These are phyloP conservation scores for Chrosomus eos DNA, from an alignment of 2,797 vertebrate genomes.

Conservation along the genomic window DNA sequence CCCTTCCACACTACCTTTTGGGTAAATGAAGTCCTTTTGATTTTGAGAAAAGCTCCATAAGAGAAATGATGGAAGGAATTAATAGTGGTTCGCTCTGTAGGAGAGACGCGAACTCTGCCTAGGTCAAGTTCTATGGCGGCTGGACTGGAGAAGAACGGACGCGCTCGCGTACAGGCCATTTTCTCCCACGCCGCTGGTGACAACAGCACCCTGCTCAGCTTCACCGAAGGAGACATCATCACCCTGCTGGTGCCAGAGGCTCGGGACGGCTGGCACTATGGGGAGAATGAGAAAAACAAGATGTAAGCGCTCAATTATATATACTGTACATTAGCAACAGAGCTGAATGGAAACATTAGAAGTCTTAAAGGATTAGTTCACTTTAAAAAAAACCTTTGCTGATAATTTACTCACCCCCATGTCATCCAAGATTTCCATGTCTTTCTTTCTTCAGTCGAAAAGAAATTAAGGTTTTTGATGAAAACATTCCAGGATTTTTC, in stretches of 20 bases:
- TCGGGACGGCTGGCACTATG: constrained; percentile 97
- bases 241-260: constrained; percentile 97
- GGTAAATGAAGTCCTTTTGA: background rate
- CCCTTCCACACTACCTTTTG: background rate
- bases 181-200: constrained; percentile 96
- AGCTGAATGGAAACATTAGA: background rate
- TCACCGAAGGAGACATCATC: constrained; percentile 95
- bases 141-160: constrained; percentile 93
- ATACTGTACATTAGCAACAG: background rate
- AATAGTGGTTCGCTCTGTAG: constrained; percentile 67
- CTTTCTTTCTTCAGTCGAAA: no score
- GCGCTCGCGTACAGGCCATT: constrained; percentile 93
- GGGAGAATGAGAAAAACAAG: constrained; percentile 98
- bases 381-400: no score
- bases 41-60: background rate
- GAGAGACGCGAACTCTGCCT: constrained; percentile 95
- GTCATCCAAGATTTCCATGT: no score
- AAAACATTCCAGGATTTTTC: no score
- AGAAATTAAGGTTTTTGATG: no score
- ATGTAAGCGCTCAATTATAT: constrained; percentile 78
- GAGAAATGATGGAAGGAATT: background rate
- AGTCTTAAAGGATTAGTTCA: no score
- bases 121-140: constrained; percentile 98
- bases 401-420: no score
- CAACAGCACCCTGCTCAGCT: constrained; percentile 95